Evolutionary conservation across 2,888 invertebrate genomes (phyloP).

Genomic region (Hydriomena furcata): DNA sequence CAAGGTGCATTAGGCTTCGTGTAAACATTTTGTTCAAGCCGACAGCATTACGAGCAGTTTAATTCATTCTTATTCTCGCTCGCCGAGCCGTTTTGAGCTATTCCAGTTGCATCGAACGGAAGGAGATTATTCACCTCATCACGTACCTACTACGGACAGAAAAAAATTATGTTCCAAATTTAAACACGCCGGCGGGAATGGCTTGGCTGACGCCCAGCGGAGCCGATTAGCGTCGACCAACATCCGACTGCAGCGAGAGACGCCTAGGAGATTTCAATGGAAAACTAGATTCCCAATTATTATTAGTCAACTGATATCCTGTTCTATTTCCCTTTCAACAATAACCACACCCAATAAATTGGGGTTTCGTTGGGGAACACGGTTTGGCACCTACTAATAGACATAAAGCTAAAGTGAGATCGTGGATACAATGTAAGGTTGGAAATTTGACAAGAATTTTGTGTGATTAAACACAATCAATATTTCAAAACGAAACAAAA

Average conservation of each 20-base stretch:
- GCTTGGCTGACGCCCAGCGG: slow-evolving; percentile 76
- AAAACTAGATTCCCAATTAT: slow-evolving; percentile 30
- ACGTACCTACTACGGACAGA: slow-evolving; percentile 59
- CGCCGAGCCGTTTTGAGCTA: slow-evolving; percentile 18
- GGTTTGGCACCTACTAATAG: no score
- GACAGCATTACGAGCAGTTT: slow-evolving; percentile 1
- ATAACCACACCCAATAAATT: neutral
- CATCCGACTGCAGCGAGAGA: slow-evolving; percentile 60
- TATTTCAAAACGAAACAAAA: no score
- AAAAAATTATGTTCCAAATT: slow-evolving; percentile 79
- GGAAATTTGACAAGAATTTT: no score
- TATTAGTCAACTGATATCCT: neutral
- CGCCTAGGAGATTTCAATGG: slow-evolving; percentile 44
- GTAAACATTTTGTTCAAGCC: slow-evolving; percentile 41
- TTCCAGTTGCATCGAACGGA: slow-evolving; percentile 41
- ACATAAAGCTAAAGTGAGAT: no score
- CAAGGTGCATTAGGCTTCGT: slow-evolving; percentile 44
- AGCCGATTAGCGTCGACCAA: slow-evolving; percentile 58
- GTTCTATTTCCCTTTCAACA: neutral
- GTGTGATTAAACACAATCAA: no score
- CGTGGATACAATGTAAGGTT: no score
- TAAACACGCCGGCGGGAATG: slow-evolving; percentile 76
- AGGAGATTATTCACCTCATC: slow-evolving; percentile 80
- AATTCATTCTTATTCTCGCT: slow-evolving; percentile 17
- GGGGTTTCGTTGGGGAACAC: no score